Evolutionary conservation across 2,888 invertebrate genomes (phyloP).

Genomic region (Acronicta aceris): DNA sequence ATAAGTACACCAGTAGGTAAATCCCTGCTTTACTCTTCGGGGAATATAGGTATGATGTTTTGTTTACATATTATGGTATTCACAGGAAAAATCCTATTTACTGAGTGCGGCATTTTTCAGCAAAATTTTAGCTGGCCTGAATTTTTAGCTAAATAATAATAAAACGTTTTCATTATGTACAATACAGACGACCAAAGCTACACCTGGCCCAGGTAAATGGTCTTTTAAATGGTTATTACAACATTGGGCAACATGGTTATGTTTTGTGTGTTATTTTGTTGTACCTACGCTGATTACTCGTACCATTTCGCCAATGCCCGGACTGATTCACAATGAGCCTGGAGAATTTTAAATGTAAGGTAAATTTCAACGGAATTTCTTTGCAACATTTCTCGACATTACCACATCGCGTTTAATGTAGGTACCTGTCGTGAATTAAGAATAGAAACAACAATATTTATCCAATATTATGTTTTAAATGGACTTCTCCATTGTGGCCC

Average conservation of each 20-base stretch:
- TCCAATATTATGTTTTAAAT: too few relatives aligned
- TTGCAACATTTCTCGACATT: neutral
- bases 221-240: constrained; percentile 37
- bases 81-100: too few relatives aligned
- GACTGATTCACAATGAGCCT: constrained; percentile 17
- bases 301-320: constrained; percentile 12
- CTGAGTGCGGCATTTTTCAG: constrained; percentile 1
- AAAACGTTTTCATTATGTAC: constrained; percentile 36
- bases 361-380: neutral
- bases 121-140: neutral
- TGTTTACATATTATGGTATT: too few relatives aligned
- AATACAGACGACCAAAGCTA: constrained; percentile 22
- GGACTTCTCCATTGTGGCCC: too few relatives aligned
- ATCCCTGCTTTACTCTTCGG: too few relatives aligned
- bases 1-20: too few relatives aligned
- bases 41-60: too few relatives aligned
- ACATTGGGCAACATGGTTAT: constrained; percentile 37
- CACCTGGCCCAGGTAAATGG: constrained; percentile 47
- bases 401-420: too few relatives aligned
- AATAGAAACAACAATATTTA: too few relatives aligned
- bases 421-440: too few relatives aligned
- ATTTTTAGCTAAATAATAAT: constrained; percentile 32
- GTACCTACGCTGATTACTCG: constrained; percentile 24
- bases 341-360: neutral
- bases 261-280: constrained; percentile 24